Evolutionary conservation across 2,797 vertebrate genomes (phyloP).

Genomic region (Acanthurus leucopareius): DNA sequence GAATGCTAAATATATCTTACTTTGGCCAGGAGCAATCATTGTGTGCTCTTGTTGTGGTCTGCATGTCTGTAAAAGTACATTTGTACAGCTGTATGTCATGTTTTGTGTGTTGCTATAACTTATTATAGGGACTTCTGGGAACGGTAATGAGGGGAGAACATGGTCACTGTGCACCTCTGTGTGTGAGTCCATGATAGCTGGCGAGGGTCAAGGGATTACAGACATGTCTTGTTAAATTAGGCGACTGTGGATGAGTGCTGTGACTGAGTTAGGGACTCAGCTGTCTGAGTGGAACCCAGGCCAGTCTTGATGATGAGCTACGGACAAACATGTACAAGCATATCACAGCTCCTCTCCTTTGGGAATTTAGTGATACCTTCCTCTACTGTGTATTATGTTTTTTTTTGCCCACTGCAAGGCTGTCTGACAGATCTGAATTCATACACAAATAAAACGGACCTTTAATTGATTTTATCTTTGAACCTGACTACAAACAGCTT

Average conservation of each 20-base stretch:
- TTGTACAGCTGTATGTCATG: slow-evolving; percentile 31
- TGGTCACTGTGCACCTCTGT: slow-evolving; percentile 68
- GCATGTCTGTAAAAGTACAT: slow-evolving; percentile 37
- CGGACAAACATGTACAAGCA: slow-evolving; percentile 66
- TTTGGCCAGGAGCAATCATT: slow-evolving; percentile 4
- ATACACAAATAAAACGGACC: slow-evolving; percentile 13
- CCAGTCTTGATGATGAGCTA: slow-evolving; percentile 74
- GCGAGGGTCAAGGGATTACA: slow-evolving; percentile 78
- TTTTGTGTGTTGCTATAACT: slow-evolving; percentile 58
- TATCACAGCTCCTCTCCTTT: slow-evolving; percentile 54
- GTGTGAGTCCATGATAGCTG: slow-evolving; percentile 62
- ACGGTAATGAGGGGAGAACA: slow-evolving; percentile 62
- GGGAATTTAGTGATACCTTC: slow-evolving; percentile 61
- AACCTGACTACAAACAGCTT: slow-evolving; percentile 9
- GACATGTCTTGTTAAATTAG: slow-evolving; percentile 83
- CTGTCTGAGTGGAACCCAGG: slow-evolving; percentile 74
- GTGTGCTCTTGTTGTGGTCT: slow-evolving; percentile 1
- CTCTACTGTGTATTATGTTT: slow-evolving; percentile 19
- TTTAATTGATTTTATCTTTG: slow-evolving; percentile 8
- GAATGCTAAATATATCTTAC: neutral
- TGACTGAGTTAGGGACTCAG: slow-evolving; percentile 80
- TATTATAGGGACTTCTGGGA: slow-evolving; percentile 61
- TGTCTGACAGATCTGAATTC: slow-evolving; percentile 8
- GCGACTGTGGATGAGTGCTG: slow-evolving; percentile 74
- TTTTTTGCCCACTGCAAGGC: slow-evolving; percentile 19